Conservation (phyloP, 92 coral and sea anemone genomes). For the Parazoanthus atlanticus region DNA sequence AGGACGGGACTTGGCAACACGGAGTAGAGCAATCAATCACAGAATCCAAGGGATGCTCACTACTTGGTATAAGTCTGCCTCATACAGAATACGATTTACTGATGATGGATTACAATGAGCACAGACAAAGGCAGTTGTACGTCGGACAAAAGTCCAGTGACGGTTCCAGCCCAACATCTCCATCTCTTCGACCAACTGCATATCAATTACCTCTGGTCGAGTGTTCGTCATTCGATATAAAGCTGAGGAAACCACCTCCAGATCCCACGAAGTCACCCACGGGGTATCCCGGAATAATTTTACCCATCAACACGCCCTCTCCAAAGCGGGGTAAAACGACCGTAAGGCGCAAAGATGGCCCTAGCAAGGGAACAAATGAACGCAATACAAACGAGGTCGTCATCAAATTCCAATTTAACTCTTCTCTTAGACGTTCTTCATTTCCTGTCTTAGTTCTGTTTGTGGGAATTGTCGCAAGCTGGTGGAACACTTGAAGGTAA, state of each 20-base stretch:
- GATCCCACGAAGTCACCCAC: slow-evolving; percentile 74
- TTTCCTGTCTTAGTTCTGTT: slow-evolving; percentile 13
- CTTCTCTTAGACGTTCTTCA: slow-evolving; percentile 10
- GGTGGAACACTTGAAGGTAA: neutral
- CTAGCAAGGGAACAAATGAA: slow-evolving; percentile 54
- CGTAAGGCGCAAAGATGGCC: slow-evolving; percentile 43
- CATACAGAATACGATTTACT: slow-evolving; percentile 75
- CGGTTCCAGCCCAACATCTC: slow-evolving; percentile 54
- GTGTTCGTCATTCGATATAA: slow-evolving; percentile 64
- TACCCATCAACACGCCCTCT: slow-evolving; percentile 64
- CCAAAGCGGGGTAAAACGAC: slow-evolving; percentile 60
- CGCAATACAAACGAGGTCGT: slow-evolving; percentile 19
- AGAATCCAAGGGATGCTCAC: slow-evolving; percentile 63
- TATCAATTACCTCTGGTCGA: slow-evolving; percentile 74
- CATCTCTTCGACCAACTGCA: slow-evolving; percentile 70
- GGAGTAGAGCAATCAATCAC: slow-evolving; percentile 67
- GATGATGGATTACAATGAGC: slow-evolving; percentile 60
- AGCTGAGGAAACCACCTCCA: slow-evolving; percentile 76
- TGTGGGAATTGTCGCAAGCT: neutral
- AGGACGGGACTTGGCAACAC: slow-evolving; percentile 61
- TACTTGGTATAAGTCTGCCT: slow-evolving; percentile 68
- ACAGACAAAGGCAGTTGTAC: slow-evolving; percentile 60
- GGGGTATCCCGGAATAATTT: slow-evolving; percentile 27
- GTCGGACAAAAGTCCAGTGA: slow-evolving; percentile 75
- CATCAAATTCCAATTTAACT: neutral